Evolutionary conservation across 2,797 vertebrate genomes (phyloP), one percentile per base, ranked within the genome.

Genomic region (Onychomys arenicola): DNA sequence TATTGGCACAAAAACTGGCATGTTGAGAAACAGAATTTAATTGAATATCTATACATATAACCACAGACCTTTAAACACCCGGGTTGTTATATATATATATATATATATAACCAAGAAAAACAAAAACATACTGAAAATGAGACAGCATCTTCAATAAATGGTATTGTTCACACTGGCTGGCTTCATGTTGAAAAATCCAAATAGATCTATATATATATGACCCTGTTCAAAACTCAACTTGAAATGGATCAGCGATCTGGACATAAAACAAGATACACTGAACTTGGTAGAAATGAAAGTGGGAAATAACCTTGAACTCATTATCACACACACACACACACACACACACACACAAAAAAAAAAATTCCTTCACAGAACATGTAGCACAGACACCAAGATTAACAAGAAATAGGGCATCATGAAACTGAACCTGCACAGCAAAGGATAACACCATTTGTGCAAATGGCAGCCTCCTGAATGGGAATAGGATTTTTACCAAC

Each of bases 261-360:
- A 37, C 4, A 5, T 61, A 5, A 16, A 43, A 40, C 14, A 1
- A 61, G 7, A 61, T 61, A 81, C 6, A 59, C 40, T 27, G 1
- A 82, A 8, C 23, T 57, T 59, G n/a, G 25, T 27, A 59, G 27
- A 59, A 80, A 55, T 59, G 25, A 61, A 61, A 16, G n/a, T 82
- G n/a, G 23, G 2, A 17, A 29, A 82, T 29, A 40, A 5, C 1
- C 34, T 29, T 83, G 8, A 83, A 43, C 25, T 61, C 80, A 83
- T 40, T 40, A 29, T 40, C 13, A 29, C 11, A 37, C 7, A 82
- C 21, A 67, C 19, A 27, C n/a, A n/a, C 13, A 6, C 12, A 14
- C n/a, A n/a, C 13, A 6, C 12, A 14, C n/a, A n/a, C 13, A 6
- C 12, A 14, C n/a, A n/a, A 13, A 6, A 12, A 14, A 9, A 0